These are phyloP conservation scores for Myotis lucifugus DNA, from an alignment of 2,113 vertebrate genomes.

Conservation along the genomic window DNA sequence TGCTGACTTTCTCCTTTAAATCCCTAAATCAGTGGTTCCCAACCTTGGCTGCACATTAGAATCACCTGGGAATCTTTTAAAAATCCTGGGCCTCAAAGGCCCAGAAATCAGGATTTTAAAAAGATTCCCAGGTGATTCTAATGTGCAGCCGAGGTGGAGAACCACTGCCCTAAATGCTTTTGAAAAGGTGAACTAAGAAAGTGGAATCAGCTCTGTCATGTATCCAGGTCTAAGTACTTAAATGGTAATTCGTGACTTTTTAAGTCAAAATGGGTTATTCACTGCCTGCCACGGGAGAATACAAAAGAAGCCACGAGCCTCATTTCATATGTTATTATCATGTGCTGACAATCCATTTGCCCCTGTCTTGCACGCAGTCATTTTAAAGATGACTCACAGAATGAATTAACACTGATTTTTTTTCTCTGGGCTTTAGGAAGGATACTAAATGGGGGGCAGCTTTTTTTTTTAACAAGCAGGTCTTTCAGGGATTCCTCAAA, in stretches of 20 bases:
- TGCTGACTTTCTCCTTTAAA: background rate
- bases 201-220: background rate
- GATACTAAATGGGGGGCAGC: background rate
- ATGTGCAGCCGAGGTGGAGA: too few relatives aligned
- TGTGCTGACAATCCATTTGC: background rate
- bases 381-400: constrained; percentile 39
- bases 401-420: constrained; percentile 44
- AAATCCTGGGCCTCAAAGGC: too few relatives aligned
- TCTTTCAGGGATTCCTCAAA: constrained; percentile 58
- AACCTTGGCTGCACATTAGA: too few relatives aligned
- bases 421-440: background rate
- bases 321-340: background rate
- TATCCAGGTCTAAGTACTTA: constrained; percentile 25
- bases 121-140: too few relatives aligned
- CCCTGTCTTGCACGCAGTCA: constrained; percentile 10
- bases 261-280: constrained; percentile 11
- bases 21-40: background rate
- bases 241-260: constrained; percentile 5
- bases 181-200: constrained; percentile 2
- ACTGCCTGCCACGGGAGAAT: background rate
- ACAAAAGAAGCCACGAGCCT: background rate
- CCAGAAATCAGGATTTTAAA: too few relatives aligned
- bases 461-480: background rate
- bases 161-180: background rate
- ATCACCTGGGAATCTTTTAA: too few relatives aligned